A percentile compares a stretch with the other conserved stretches of the same genome.
Conservation (phyloP, 2,797 vertebrate species). For the Thaleichthys pacificus region DNA sequence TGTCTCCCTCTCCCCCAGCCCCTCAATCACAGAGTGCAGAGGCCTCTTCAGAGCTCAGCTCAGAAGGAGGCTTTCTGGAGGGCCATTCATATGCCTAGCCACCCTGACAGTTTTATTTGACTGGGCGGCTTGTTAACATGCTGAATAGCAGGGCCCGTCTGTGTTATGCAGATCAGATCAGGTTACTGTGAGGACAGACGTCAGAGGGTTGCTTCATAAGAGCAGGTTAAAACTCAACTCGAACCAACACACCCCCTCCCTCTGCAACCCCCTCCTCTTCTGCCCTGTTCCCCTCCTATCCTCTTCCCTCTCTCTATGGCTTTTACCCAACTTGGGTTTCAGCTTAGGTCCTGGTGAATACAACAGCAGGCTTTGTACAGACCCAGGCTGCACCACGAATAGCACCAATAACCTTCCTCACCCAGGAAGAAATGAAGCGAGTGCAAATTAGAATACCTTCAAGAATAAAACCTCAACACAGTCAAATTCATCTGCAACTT, state of each 20-base stretch:
- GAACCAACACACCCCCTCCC: not conserved
- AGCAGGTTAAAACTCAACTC: slow-evolving; percentile 62
- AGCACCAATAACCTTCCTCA: slow-evolving; percentile 31
- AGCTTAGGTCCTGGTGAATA: slow-evolving; percentile 40
- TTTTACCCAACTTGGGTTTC: slow-evolving; percentile 54
- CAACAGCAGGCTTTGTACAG: slow-evolving; percentile 57
- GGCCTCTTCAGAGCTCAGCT: slow-evolving; percentile 46
- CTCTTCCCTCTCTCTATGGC: slow-evolving; percentile 19
- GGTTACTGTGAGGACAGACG: slow-evolving; percentile 79
- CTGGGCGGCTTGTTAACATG: slow-evolving; percentile 80
- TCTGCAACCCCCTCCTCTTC: not conserved
- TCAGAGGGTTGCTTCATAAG: slow-evolving; percentile 44
- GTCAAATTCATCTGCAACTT: slow-evolving; percentile 23
- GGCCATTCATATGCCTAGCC: slow-evolving; percentile 71
- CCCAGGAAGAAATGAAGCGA: slow-evolving; percentile 45
- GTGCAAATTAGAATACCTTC: slow-evolving; percentile 20
- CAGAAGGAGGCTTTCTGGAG: slow-evolving; percentile 64
- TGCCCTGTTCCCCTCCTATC: slow-evolving; percentile 35
- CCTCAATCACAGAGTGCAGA: slow-evolving; percentile 49
- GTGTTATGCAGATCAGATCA: slow-evolving; percentile 82
- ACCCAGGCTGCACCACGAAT: slow-evolving; percentile 36
- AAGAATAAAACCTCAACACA: slow-evolving; percentile 24
- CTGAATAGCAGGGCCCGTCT: slow-evolving; percentile 69
- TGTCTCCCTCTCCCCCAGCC: slow-evolving; percentile 47
- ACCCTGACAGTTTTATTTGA: slow-evolving; percentile 78